Evolutionary conservation across 2,113 vertebrate species (phyloP), one percentile per base, ranked within the genome.

Genomic region (Choloepus hoffmanni): DNA sequence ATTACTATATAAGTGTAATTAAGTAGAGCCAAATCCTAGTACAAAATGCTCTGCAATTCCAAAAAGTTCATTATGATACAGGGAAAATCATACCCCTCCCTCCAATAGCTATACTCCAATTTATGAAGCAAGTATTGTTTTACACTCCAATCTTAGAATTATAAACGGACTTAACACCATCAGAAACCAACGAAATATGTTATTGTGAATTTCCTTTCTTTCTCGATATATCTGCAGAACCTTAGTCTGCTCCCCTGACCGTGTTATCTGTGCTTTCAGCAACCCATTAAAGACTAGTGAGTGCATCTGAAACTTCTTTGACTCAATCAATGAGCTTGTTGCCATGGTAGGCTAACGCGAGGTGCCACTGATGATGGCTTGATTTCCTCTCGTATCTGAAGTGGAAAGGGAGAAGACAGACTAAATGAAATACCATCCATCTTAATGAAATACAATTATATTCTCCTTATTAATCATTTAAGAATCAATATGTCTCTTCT

Each of bases 361-460:
- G 98, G 97, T 99, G 99, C 98, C 98, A 99, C 92, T 98, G 98
- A 98, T 97, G 98, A 98, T 99, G 99, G 99, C 99, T 99, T 99
- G 99, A 99, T 99, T 99, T 99, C 99, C 98, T 99, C 99, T 98
- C 98, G 85, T 98, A 98, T 98, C 99, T 99, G 99, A 99, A 99
- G 99, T 99, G 99, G 99, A 99, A 99, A 99, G 99, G 98, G 98
- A 99, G 99, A 99, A 99, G 99, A 99, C 99, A 99, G 99, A 99
- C 99, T 99, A 99, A 99, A 99, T 99, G 99, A 99, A 99, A 99
- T 99, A 99, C 99, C 99, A 99, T 99, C 99, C 99, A 99, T 99
- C 99, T 99, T 99, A 99, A 99, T 99, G 99, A 99, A 99, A 99
- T 99, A 99, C 99, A 99, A 99, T 99, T 99, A 99, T 99, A 99